Evolutionary conservation across 2,797 vertebrate species (phyloP).

Genomic region (Distichodus sexfasciatus): DNA sequence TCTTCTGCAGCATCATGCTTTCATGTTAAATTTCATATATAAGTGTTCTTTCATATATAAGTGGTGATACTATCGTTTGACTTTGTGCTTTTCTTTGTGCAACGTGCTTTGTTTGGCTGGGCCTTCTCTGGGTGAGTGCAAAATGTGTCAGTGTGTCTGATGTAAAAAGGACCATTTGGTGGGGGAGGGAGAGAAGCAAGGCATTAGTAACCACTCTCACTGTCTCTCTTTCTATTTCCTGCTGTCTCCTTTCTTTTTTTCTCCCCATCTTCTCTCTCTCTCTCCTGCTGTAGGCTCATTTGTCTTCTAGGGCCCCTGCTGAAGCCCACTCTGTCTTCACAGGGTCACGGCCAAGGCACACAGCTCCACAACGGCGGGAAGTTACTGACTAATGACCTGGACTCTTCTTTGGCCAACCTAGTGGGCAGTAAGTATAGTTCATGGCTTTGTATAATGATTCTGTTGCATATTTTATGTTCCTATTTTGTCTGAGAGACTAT

Average conservation of each 20-base stretch:
- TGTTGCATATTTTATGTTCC: not conserved
- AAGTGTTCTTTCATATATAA: not conserved
- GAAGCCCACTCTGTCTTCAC: conserved; percentile 75
- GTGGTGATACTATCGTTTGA: not conserved
- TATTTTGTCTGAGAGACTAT: not conserved
- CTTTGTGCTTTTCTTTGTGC: not conserved
- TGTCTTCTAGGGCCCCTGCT: conserved; percentile 74
- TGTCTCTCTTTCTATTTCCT: conserved; percentile 35
- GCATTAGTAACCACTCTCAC: not conserved
- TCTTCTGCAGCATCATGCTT: conserved; percentile 5
- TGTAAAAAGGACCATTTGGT: too few species aligned
- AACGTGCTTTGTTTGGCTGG: conserved; percentile 14
- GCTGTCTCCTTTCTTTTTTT: conserved; percentile 35
- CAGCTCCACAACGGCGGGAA: conserved; percentile 72
- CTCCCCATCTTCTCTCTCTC: not conserved
- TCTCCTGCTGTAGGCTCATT: conserved; percentile 59
- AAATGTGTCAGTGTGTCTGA: not conserved
- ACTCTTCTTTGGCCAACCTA: conserved; percentile 86
- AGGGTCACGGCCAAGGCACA: conserved; percentile 73
- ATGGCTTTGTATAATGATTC: not conserved
- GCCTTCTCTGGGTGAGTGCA: conserved; percentile 38
- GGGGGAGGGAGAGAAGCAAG: conserved; percentile 1
- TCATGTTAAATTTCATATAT: not conserved
- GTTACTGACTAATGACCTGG: conserved; percentile 81
- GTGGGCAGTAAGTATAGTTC: conserved; percentile 80